Conservation (phyloP, 2,113 vertebrate genomes). For the Microtus pennsylvanicus region DNA sequence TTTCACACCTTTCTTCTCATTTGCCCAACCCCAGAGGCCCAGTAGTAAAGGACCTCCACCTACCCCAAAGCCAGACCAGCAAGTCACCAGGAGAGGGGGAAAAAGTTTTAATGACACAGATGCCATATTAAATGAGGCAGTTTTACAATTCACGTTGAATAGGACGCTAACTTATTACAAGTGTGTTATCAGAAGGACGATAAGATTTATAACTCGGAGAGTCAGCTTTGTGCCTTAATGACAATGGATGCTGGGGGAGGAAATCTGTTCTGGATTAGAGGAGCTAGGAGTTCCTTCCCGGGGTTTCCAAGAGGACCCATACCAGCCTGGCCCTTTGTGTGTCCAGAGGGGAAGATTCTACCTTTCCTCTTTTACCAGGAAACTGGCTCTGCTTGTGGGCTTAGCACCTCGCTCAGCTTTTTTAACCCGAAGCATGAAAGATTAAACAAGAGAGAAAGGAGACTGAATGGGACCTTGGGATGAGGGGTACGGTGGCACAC, state of each 20-base stretch:
- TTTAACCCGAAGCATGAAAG: background rate
- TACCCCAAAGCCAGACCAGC: slow-evolving; percentile 18
- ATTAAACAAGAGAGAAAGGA: background rate
- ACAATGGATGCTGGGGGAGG: slow-evolving; percentile 83
- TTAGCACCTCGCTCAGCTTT: slow-evolving; percentile 27
- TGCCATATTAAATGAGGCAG: slow-evolving; percentile 87
- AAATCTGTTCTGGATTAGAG: slow-evolving; percentile 86
- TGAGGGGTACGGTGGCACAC: background rate
- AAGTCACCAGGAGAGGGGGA: background rate
- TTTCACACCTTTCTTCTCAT: slow-evolving; percentile 44
- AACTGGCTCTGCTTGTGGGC: background rate
- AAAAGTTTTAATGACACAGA: slow-evolving; percentile 87
- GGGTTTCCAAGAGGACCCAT: slow-evolving; percentile 59
- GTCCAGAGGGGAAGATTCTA: slow-evolving; percentile 79
- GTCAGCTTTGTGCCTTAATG: slow-evolving; percentile 85
- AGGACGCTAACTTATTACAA: slow-evolving; percentile 88
- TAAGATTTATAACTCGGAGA: slow-evolving; percentile 89
- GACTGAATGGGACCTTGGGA: background rate
- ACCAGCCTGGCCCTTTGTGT: slow-evolving; percentile 81
- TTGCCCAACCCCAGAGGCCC: slow-evolving; percentile 38
- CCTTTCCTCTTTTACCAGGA: slow-evolving; percentile 79
- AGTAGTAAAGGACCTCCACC: background rate
- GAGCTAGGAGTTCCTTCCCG: slow-evolving; percentile 72
- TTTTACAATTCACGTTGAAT: slow-evolving; percentile 87
- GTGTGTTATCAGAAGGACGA: slow-evolving; percentile 88